Base-by-base conservation (phyloP, 2,113 vertebrate genomes). In the Pampusana beccarii region DNA sequence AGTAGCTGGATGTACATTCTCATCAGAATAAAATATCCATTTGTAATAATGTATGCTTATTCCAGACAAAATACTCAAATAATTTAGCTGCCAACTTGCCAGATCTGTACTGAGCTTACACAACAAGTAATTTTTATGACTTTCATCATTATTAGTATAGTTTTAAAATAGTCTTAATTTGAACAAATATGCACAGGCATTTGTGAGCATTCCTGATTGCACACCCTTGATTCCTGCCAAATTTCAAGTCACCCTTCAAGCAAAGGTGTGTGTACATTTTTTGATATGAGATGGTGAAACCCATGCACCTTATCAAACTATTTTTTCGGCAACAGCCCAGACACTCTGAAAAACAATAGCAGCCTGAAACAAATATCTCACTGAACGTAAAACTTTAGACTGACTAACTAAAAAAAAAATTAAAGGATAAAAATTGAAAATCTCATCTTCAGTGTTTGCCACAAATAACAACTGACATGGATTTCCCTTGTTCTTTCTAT, bases 251-350 rank as follows among this genome's bases (percentile, higher is more conserved):
- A 77, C 5, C 1, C 13, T 70, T 78, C 17, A 66, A 46, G 29
- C 8, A 82, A 61, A 50, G 5, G 5, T 3, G 2, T 0, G 0
- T 14, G 14, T n/a, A 12, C 3, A 16, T 1, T 5, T 86, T 86
- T 82, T 65, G 14, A 18, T n/a, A n/a, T 7, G 16, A 34, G 2
- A 11, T 31, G 34, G 53, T 36, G 25, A 88, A 79, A 66, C 4
- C 15, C 2, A 14, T 38, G 19, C 8, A 74, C 5, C 8, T 64
- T 78, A 77, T 50, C 21, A 33, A 3, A 31, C 21, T 34, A 0
- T 23, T n/a, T 24, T 65, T 29, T 50, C 53, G 67, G 8, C 7
- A 93, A 67, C 7, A 64, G 8, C 7, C 42, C 73, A 57, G 50
- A 6, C 11, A 77, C 2, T 36, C 24, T 57, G 46, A 42, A 53